phyloP scores from a whole-genome alignment of 1,140 invertebrate genomes.

The Mactra quadrangularis region DNA sequence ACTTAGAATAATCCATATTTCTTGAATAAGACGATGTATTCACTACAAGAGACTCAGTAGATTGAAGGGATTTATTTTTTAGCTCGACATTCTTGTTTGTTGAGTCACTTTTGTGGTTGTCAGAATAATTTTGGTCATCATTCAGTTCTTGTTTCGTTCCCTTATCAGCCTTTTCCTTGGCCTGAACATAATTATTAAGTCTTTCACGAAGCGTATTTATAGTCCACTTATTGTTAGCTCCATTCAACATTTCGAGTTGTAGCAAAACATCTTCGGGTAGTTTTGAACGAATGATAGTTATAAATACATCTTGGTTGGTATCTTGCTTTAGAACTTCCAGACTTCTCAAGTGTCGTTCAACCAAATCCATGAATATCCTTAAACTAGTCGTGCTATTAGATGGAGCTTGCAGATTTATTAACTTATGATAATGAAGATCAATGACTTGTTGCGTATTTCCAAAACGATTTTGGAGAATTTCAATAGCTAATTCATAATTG shows the following conservation, averaged over 20 bases:
- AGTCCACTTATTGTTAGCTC: not conserved
- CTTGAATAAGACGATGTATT: not conserved
- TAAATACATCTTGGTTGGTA: slow-evolving; percentile 13
- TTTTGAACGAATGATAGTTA: not conserved
- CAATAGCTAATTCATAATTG: slow-evolving; percentile 1
- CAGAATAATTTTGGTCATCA: too few species aligned
- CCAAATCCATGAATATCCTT: not conserved
- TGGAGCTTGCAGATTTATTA: not conserved
- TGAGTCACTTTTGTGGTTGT: not conserved
- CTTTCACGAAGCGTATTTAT: not conserved
- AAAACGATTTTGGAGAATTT: not conserved
- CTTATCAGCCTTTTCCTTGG: not conserved
- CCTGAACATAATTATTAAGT: not conserved
- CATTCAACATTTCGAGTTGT: not conserved
- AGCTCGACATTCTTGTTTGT: not conserved
- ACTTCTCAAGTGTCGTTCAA: slow-evolving; percentile 1
- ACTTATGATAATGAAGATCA: not conserved
- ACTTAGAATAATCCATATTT: not conserved
- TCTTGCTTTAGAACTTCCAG: not conserved
- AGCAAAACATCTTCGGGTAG: slow-evolving; percentile 2
- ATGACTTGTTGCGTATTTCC: not conserved
- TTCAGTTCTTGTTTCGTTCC: not conserved
- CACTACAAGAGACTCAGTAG: not conserved
- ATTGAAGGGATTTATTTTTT: not conserved
- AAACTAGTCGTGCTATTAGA: not conserved